Percentiles rank a stretch among this genome's conserved stretches.
Evolutionary conservation across 92 coral and sea anemone genomes (phyloP).

Genomic region (Muricea muricata): DNA sequence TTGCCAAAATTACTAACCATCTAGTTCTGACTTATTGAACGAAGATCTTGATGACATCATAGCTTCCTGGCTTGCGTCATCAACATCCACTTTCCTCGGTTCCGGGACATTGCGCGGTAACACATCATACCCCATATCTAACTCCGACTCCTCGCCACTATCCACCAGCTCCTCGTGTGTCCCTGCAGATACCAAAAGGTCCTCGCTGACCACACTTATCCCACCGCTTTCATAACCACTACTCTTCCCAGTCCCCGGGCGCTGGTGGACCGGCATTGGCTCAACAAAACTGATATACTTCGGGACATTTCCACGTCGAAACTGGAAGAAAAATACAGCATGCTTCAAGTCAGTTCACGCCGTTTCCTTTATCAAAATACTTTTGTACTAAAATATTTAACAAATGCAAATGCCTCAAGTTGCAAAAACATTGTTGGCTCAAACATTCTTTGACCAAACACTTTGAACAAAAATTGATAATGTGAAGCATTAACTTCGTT

Average conservation of each 20-base stretch:
- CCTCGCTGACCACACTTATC: constrained; percentile 39
- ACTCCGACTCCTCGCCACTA: constrained; percentile 36
- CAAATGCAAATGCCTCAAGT: too few species aligned
- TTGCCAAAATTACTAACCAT: constrained; percentile 22
- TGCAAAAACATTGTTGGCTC: too few species aligned
- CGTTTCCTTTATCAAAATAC: too few species aligned
- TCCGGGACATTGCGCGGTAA: not conserved
- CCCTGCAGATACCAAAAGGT: constrained; percentile 38
- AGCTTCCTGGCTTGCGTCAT: constrained; percentile 15
- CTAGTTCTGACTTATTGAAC: not conserved
- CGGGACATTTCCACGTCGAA: constrained; percentile 85
- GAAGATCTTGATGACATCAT: constrained; percentile 7
- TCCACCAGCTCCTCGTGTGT: constrained; percentile 25
- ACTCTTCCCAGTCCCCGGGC: constrained; percentile 34
- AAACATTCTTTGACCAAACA: not conserved
- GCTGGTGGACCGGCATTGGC: constrained; percentile 38
- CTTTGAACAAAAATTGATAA: too few species aligned
- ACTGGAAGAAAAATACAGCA: constrained; percentile 39
- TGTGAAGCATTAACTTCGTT: too few species aligned
- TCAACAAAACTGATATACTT: constrained; percentile 77
- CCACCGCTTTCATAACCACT: constrained; percentile 25
- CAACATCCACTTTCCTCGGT: constrained; percentile 6
- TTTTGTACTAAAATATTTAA: too few species aligned
- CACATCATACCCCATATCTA: not conserved
- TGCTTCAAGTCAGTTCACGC: too few species aligned